These are phyloP conservation scores for Phainopepla nitens DNA, from an alignment of 2,113 vertebrate species.

Conservation along the genomic window DNA sequence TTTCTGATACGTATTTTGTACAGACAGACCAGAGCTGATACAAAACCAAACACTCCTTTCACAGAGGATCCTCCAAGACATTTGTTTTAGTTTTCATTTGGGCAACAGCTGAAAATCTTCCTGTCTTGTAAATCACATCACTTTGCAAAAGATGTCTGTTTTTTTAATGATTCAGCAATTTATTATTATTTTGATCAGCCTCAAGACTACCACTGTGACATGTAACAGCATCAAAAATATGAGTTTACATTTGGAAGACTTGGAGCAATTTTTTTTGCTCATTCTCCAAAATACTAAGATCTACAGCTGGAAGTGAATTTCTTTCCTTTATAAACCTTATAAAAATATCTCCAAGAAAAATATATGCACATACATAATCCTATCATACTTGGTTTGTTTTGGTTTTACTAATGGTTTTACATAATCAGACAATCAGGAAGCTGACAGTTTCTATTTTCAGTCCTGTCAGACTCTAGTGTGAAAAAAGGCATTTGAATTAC, in stretches of 20 bases:
- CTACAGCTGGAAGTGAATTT: background rate
- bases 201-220: background rate
- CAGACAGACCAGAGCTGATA: background rate
- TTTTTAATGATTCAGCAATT: background rate
- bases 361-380: slow-evolving; percentile 36
- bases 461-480: background rate
- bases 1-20: background rate
- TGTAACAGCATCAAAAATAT: background rate
- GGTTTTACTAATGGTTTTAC: slow-evolving; percentile 7
- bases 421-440: slow-evolving; percentile 25
- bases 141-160: background rate
- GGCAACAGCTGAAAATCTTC: background rate
- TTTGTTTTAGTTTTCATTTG: background rate
- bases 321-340: background rate
- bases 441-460: slow-evolving; percentile 33
- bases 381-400: slow-evolving; percentile 4
- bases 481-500: background rate
- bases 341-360: slow-evolving; percentile 24
- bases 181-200: background rate
- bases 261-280: background rate
- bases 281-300: background rate
- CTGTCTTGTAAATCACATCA: background rate
- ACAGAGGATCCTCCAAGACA: background rate
- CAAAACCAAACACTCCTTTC: background rate
- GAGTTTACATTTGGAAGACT: background rate